Base-by-base conservation (phyloP, 2,797 vertebrate genomes). In the Echeneis naucrates region DNA sequence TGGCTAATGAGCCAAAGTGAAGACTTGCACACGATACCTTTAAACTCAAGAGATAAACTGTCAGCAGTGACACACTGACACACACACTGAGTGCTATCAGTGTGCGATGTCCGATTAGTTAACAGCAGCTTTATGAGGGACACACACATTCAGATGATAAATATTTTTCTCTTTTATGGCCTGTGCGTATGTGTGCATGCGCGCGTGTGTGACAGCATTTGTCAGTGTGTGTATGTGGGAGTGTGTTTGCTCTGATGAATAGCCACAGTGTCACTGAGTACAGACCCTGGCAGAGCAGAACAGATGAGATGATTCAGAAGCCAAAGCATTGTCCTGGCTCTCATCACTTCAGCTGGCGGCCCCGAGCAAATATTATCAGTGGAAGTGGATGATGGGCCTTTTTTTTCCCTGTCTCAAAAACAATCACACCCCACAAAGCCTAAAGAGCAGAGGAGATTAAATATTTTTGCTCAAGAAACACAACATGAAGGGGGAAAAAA, bases 251-350 rank as follows among this genome's bases (percentile, higher is more conserved):
- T 71, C 50, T 80, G 85, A 89, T 88, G 85, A 93, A 90, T 90
- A 83, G 83, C 78, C 77, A 78, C 59, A 69, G 83, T 87, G 83
- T 89, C 81, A 87, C 65, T 73, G 82, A 80, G 84, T 86, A 62
- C 86, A 91, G 89, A 90, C 90, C 85, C 88, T 93, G 90, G 89
- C 85, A 79, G 89, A 86, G 81, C 85, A 88, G 88, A 92, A 88
- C 86, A 92, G 90, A 90, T 92, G 87, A 92, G 85, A 89, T 90
- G 86, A 91, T 90, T 90, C 89, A 92, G 85, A 92, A 84, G 83
- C 80, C 68, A 64, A 68, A 82, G 80, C 84, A 81, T 90, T 89
- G 90, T 91, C 82, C 69, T 72, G 59, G 78, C 88, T 90, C 69
- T 88, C 81, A 80, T 81, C 83, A 75, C 82, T 88, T 87, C 78